Conservation (phyloP, 2,113 vertebrate species). For the Speoplatyrhinus poulsoni region DNA sequence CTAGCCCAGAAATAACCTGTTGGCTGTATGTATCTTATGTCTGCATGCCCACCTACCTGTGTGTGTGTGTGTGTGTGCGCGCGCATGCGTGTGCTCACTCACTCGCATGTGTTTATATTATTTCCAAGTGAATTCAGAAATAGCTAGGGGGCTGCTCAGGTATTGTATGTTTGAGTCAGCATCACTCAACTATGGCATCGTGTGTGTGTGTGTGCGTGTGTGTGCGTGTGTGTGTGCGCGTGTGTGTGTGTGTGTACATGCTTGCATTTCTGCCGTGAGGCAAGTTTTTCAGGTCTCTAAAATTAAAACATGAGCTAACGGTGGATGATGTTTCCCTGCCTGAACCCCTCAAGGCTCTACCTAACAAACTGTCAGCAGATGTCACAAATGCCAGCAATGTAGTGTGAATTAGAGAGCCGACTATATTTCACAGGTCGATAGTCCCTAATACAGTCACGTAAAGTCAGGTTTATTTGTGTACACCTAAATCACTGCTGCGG, state of each 20-base stretch:
- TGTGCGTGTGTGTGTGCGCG: neutral
- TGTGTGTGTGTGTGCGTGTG: neutral
- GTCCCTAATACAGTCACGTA: neutral
- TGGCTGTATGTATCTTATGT: constrained; percentile 42
- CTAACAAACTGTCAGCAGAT: constrained; percentile 47
- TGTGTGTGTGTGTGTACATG: constrained; percentile 2
- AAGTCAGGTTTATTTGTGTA: no score
- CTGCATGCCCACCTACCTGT: constrained; percentile 31
- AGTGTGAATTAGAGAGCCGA: constrained; percentile 25
- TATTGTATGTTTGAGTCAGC: neutral
- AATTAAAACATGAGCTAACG: constrained; percentile 60
- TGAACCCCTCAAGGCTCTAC: constrained; percentile 29
- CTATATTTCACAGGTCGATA: constrained; percentile 3
- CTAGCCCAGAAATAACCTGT: constrained; percentile 47
- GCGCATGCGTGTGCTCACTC: neutral
- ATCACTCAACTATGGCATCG: neutral
- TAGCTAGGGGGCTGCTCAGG: neutral
- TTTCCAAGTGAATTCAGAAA: neutral
- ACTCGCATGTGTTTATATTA: neutral
- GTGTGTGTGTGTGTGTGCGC: constrained; percentile 6
- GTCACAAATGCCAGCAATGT: constrained; percentile 8
- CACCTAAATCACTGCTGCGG: no score
- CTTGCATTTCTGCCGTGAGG: constrained; percentile 8
- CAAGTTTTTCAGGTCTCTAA: constrained; percentile 50
- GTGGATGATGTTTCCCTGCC: constrained; percentile 52